These are phyloP conservation scores for Odocoileus hemionus DNA, from an alignment of 2,113 vertebrate species.

Conservation along the genomic window DNA sequence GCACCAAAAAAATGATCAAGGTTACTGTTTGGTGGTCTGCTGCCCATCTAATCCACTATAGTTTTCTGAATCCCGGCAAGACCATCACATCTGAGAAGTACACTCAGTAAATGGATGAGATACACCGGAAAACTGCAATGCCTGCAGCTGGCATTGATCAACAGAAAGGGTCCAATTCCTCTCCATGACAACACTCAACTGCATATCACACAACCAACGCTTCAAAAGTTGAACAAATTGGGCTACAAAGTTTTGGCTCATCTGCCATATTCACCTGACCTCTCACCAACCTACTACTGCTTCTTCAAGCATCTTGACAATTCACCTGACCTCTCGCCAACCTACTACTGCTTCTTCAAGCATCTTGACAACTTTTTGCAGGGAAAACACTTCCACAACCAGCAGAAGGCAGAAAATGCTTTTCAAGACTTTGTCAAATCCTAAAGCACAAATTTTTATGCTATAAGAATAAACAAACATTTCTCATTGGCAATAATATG, in stretches of 20 bases:
- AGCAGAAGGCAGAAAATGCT: background rate
- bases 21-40: background rate
- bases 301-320: background rate
- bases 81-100: background rate
- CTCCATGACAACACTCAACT: background rate
- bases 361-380: background rate
- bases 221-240: background rate
- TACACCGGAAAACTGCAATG: background rate
- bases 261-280: background rate
- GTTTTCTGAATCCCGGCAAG: background rate
- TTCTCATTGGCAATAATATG: background rate
- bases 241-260: background rate
- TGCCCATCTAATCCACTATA: background rate
- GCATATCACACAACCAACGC: background rate
- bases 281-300: background rate
- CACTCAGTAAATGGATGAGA: background rate
- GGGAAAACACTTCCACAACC: background rate
- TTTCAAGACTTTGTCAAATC: background rate
- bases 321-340: background rate
- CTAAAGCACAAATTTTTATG: background rate
- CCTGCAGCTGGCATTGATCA: background rate
- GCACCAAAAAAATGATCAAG: background rate
- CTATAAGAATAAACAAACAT: background rate
- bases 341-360: background rate
- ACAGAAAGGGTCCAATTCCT: background rate